phyloP scores from a whole-genome alignment of 2,888 invertebrate species.

The Leptarthrus brevirostris region DNA sequence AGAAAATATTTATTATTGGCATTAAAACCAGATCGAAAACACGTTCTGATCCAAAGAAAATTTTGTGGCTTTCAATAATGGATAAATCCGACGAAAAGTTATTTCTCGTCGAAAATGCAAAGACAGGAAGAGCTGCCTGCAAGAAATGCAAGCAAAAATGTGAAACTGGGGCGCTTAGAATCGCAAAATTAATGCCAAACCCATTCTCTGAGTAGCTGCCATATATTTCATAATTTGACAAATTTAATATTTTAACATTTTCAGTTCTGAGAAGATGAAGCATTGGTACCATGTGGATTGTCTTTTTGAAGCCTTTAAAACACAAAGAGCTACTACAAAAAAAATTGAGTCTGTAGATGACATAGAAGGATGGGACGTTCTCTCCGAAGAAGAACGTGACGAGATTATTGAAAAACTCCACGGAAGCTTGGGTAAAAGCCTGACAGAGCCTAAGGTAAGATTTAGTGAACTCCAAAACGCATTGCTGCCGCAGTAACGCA shows the following conservation, averaged over 20 bases:
- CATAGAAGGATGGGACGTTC: slow-evolving; percentile 79
- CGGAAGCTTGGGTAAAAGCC: neutral
- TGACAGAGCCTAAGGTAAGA: slow-evolving; percentile 23
- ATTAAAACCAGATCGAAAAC: too few species aligned
- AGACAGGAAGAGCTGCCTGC: slow-evolving; percentile 83
- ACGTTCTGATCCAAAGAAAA: too few species aligned
- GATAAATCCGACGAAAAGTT: slow-evolving; percentile 67
- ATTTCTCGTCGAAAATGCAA: slow-evolving; percentile 82
- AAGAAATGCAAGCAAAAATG: slow-evolving; percentile 88
- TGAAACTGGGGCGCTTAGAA: slow-evolving; percentile 76
- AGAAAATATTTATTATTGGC: too few species aligned
- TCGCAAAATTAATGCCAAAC: slow-evolving; percentile 83
- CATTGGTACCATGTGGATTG: slow-evolving; percentile 86
- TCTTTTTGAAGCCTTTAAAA: slow-evolving; percentile 81
- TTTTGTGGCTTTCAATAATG: too few species aligned
- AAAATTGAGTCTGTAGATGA: slow-evolving; percentile 83
- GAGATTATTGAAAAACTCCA: slow-evolving; percentile 67
- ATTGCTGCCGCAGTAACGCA: too few species aligned
- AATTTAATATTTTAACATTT: neutral
- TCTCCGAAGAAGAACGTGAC: slow-evolving; percentile 76
- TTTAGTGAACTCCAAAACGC: neutral
- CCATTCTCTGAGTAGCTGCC: slow-evolving; percentile 70
- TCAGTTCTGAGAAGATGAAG: slow-evolving; percentile 77
- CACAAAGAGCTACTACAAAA: slow-evolving; percentile 84
- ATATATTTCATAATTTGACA: too few species aligned